Base-by-base conservation (phyloP, 1,140 invertebrate species). In the Trichoplusia ni region DNA sequence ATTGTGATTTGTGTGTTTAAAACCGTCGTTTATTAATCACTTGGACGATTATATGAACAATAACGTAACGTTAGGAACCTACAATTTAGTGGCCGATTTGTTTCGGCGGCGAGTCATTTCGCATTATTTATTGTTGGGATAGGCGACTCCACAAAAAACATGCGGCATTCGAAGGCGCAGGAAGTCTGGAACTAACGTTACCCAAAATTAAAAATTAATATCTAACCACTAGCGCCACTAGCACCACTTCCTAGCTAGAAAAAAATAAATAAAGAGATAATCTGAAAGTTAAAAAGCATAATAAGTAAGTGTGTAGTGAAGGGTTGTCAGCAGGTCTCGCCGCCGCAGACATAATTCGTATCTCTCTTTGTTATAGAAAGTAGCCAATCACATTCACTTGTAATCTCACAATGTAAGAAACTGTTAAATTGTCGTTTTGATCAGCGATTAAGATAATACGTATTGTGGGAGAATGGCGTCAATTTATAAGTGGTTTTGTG, bases 21-120 rank as follows among this genome's bases (percentile, higher is more conserved):
- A 33, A 70, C 44, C 64, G 64, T 70, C 35, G 61, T 71, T 67
- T 75, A 75, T 77, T 75, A 69, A 78, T 74, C 59, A 53, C 59
- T 21, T 9, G 25, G 46, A 29, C 47, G 25, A 58, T 54, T 58
- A 60, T 19, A 18, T 13, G 59, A 62, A 51, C 65, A 58, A 37
- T 54, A 54, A 13, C 37, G 23, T 27, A 2, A 58, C 35, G 40
- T 44, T 1, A 18, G 33, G 14, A 60, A 14, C 58, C 31, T 14
- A 60, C 58, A 60, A 44, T 44, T 44, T 59, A 9, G 38, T 19
- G 7, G 29, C 25, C 21, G n/a, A n/a, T 31, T 14, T 38, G 25
- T 31, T 18, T 14, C 27, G 23, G 21, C 49, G 35, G 33, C 35
- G 19, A 11, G 14, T 16, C 21, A 19, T 58, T 27, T 31, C 23